Conservation (phyloP, 2,113 vertebrate genomes). For the Chionis minor region DNA sequence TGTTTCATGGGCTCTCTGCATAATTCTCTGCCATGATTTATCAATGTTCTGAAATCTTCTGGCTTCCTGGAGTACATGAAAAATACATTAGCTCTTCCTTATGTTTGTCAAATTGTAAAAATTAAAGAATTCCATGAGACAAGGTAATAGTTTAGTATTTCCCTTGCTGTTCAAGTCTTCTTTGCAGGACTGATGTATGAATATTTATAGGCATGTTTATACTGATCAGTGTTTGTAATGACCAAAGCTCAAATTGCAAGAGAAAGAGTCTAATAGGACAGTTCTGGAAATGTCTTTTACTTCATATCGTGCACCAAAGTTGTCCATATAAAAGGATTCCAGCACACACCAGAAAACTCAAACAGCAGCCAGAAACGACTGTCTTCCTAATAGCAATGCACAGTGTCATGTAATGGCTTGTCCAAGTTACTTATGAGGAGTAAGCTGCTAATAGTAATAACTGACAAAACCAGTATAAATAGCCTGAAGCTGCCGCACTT, state of each 20-base stretch:
- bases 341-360: neutral
- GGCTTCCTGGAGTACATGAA: constrained; percentile 75
- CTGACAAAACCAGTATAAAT: neutral
- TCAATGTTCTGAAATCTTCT: constrained; percentile 87
- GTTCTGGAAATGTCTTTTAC: neutral
- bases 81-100: constrained; percentile 1
- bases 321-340: neutral
- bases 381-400: neutral
- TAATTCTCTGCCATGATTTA: constrained; percentile 86
- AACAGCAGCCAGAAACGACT: neutral
- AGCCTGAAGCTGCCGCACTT: neutral
- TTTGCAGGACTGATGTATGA: neutral
- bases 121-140: neutral
- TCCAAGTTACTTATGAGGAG: neutral
- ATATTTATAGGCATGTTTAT: neutral
- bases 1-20: constrained; percentile 82
- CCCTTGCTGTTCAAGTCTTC: neutral
- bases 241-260: neutral
- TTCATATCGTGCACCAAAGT: neutral
- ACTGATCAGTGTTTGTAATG: neutral
- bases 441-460: neutral
- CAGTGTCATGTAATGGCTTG: neutral
- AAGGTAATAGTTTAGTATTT: neutral
- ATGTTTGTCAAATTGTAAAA: neutral
- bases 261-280: neutral